These are phyloP conservation scores for Tyrophagus putrescentiae DNA, from an alignment of 1,140 invertebrate species.

Conservation along the genomic window DNA sequence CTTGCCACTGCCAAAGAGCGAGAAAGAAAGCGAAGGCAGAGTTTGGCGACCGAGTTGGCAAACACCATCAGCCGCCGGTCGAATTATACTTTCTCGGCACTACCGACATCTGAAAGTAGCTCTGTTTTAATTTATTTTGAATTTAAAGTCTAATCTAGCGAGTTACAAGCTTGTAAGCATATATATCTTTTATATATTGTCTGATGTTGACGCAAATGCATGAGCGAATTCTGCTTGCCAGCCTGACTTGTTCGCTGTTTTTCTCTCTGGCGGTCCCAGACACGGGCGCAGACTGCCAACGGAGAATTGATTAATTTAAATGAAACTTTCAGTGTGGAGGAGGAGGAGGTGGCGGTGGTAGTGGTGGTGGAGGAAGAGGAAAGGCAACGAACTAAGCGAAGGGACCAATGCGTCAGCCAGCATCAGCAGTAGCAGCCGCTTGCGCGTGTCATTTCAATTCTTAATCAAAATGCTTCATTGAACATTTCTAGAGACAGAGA, in stretches of 20 bases:
- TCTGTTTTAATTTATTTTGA: slow-evolving; percentile 11
- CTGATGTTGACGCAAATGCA: too few relatives aligned
- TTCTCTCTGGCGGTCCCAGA: too few relatives aligned
- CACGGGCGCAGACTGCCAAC: neutral
- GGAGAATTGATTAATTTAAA: slow-evolving; percentile 11
- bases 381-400: neutral
- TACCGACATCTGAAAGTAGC: too few relatives aligned
- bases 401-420: neutral
- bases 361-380: neutral
- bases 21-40: too few relatives aligned
- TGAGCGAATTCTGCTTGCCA: too few relatives aligned
- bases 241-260: too few relatives aligned
- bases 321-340: slow-evolving; percentile 11
- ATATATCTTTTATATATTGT: neutral
- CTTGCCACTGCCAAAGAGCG: too few relatives aligned
- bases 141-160: slow-evolving; percentile 14
- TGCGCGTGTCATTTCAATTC: slow-evolving; percentile 15
- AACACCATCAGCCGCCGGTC: too few relatives aligned
- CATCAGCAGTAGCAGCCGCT: too few relatives aligned
- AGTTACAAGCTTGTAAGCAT: neutral
- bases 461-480: slow-evolving; percentile 16
- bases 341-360: neutral
- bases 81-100: too few relatives aligned
- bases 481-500: slow-evolving; percentile 1
- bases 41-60: too few relatives aligned